Conservation (phyloP, 2,113 vertebrate species). For the Heterotilapia buettikoferi region DNA sequence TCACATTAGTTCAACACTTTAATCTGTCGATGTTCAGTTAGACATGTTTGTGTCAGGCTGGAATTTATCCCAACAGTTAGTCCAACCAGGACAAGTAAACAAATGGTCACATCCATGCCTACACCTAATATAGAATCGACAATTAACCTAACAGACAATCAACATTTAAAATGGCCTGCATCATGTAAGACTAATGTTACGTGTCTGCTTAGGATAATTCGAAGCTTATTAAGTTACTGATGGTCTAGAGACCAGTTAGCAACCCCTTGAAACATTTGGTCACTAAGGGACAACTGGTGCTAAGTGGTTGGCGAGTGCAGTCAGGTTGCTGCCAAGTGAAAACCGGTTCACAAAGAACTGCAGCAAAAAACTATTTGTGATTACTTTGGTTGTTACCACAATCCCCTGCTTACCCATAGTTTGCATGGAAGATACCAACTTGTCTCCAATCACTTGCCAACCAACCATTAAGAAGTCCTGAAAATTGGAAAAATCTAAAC, state of each 20-base stretch:
- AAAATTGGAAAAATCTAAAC: background rate
- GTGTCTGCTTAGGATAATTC: background rate
- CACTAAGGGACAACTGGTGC: background rate
- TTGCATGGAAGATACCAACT: background rate
- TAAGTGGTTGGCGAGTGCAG: background rate
- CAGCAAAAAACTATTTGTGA: fast-evolving
- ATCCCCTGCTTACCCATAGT: background rate
- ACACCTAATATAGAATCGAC: background rate
- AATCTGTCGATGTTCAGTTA: fast-evolving
- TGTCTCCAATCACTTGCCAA: background rate
- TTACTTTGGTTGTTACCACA: background rate
- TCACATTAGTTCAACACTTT: background rate
- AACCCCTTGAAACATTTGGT: background rate
- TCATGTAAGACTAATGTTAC: background rate
- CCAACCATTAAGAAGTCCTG: background rate
- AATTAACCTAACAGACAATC: background rate
- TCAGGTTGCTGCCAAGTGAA: background rate
- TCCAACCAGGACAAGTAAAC: background rate
- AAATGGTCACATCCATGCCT: background rate
- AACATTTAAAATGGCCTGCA: background rate
- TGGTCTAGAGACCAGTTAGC: background rate
- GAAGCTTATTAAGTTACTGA: background rate
- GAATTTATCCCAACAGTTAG: background rate
- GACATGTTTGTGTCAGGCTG: background rate
- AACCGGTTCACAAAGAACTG: background rate